Conservation (phyloP, 2,888 invertebrate genomes). For the Dorcus hopei region DNA sequence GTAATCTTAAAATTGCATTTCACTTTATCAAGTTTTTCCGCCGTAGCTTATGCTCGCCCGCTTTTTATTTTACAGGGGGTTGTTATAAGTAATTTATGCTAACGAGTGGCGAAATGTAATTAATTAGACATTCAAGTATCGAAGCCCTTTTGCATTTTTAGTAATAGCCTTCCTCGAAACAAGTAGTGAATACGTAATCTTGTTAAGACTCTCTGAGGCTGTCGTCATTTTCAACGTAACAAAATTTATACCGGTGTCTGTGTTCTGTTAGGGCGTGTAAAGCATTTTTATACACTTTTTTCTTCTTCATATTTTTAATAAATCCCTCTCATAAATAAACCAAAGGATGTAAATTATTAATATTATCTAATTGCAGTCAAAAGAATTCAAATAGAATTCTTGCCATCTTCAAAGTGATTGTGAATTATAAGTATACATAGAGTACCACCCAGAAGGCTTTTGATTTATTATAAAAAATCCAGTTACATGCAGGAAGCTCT, state of each 20-base stretch:
- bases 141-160: constrained; percentile 48
- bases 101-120: constrained; percentile 47
- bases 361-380: too few relatives aligned
- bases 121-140: constrained; percentile 51
- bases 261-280: too few relatives aligned
- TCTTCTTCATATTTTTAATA: too few relatives aligned
- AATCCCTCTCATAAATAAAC: too few relatives aligned
- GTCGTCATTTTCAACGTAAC: constrained; percentile 35
- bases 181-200: constrained; percentile 48
- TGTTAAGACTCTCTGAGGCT: constrained; percentile 30
- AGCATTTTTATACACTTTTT: too few relatives aligned
- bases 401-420: too few relatives aligned
- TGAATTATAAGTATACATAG: too few relatives aligned
- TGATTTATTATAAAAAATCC: too few relatives aligned
- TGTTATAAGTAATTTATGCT: constrained; percentile 40
- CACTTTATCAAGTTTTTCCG: constrained; percentile 1
- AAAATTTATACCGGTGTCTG: constrained; percentile 28
- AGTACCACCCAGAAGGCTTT: too few relatives aligned
- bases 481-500: too few relatives aligned
- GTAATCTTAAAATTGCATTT: constrained; percentile 1
- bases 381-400: too few relatives aligned
- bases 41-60: constrained; percentile 1
- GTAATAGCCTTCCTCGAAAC: constrained; percentile 44
- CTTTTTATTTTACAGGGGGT: constrained; percentile 10
- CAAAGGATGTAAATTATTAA: too few relatives aligned